These are phyloP conservation scores for Noctua janthe DNA, from an alignment of 2,888 invertebrate genomes.

Conservation along the genomic window DNA sequence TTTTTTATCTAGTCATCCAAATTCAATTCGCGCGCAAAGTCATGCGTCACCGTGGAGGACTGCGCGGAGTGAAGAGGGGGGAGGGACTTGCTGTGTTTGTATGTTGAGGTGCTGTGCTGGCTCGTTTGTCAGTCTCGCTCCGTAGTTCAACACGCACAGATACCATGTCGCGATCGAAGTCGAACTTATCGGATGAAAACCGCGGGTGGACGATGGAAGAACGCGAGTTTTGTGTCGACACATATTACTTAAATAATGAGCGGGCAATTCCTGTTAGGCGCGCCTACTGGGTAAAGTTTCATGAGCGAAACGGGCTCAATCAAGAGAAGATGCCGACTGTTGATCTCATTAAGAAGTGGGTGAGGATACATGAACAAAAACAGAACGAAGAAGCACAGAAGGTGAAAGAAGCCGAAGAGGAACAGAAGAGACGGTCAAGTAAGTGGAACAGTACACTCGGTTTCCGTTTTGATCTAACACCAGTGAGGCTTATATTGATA, in stretches of 20 bases:
- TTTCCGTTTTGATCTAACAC: background rate
- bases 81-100: background rate
- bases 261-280: background rate
- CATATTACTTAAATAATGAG: background rate
- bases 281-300: background rate
- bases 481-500: background rate
- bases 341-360: conserved; percentile 14
- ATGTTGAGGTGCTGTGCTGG: background rate
- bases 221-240: conserved; percentile 19
- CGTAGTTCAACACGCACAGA: background rate
- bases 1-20: background rate
- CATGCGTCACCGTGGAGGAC: background rate
- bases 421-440: background rate
- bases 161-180: background rate
- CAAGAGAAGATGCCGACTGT: background rate
- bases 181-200: background rate
- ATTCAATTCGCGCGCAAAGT: background rate
- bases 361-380: conserved; percentile 13
- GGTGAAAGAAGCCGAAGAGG: background rate
- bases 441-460: background rate
- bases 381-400: background rate
- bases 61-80: background rate
- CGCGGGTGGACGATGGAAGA: conserved; percentile 6
- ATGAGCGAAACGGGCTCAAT: background rate
- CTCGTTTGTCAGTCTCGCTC: background rate